Conservation (phyloP, 53 echinoderm and acorn worm species). For the Henricia sp. region DNA sequence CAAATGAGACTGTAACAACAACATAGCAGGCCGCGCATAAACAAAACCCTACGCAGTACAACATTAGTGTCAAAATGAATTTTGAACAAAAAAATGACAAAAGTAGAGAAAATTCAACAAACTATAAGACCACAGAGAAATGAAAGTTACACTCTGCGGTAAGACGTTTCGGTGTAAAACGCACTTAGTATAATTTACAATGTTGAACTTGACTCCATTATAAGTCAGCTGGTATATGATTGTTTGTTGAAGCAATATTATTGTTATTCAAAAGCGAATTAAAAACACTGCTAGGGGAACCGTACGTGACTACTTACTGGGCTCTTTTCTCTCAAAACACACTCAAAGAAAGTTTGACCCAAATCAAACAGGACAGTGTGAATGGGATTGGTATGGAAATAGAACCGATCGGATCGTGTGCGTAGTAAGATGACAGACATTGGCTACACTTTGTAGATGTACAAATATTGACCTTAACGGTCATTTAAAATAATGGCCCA, state of each 20-base stretch:
- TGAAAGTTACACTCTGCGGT: too few species aligned
- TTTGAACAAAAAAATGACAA: too few species aligned
- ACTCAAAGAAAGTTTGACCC: conserved; percentile 32
- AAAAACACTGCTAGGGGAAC: conserved; percentile 43
- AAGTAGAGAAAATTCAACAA: too few species aligned
- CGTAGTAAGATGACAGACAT: conserved; percentile 17
- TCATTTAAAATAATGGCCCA: conserved; percentile 1
- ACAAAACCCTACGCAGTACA: too few species aligned
- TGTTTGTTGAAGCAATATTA: conserved; percentile 59
- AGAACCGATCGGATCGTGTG: conserved; percentile 35
- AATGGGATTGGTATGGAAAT: conserved; percentile 42
- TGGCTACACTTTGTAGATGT: conserved; percentile 23
- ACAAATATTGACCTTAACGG: conserved; percentile 40
- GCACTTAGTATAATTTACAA: too few species aligned
- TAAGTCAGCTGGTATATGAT: conserved; percentile 11
- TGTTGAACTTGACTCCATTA: not conserved
- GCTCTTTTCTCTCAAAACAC: not conserved
- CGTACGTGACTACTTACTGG: not conserved
- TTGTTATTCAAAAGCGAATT: conserved; percentile 10
- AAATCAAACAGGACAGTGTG: conserved; percentile 53
- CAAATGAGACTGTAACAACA: too few species aligned
- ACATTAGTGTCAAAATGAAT: too few species aligned
- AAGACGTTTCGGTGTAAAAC: too few species aligned
- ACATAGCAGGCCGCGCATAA: too few species aligned
- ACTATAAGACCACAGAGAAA: too few species aligned